phyloP scores from a whole-genome alignment of 37 sponge, comb jelly and placozoan genomes.

The Eunapius fragilis region DNA sequence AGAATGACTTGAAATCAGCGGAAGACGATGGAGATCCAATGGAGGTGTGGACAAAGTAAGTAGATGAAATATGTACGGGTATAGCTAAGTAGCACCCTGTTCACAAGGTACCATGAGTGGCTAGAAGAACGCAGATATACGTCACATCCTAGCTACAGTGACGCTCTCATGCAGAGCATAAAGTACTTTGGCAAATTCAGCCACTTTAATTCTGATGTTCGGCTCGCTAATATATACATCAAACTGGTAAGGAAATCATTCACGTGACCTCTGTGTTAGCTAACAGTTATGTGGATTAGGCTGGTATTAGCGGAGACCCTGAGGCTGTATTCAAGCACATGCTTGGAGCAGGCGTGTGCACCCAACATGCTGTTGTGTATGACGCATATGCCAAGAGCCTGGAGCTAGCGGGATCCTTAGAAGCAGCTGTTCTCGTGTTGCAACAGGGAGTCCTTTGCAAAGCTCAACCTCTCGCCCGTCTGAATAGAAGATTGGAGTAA shows the following conservation, averaged over 20 bases:
- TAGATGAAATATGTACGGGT: background rate
- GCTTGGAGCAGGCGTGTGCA: conserved; percentile 4
- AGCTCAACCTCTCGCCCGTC: background rate
- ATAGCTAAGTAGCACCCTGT: background rate
- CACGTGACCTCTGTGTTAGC: background rate
- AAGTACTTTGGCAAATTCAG: background rate
- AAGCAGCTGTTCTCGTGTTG: background rate
- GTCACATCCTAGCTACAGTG: background rate
- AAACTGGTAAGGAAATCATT: background rate
- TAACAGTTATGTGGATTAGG: background rate
- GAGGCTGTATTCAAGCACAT: conserved; percentile 15
- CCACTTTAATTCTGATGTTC: conserved; percentile 14
- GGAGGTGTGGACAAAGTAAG: background rate
- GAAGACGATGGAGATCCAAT: conserved; percentile 9
- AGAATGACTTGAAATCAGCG: background rate
- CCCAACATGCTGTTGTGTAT: conserved; percentile 7
- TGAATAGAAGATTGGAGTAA: background rate
- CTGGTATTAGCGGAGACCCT: conserved; percentile 12
- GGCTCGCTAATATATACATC: conserved; percentile 29
- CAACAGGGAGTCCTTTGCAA: conserved; percentile 9
- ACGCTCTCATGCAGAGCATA: conserved; percentile 6
- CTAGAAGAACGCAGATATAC: background rate
- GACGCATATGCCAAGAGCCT: conserved; percentile 2
- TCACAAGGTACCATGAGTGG: background rate
- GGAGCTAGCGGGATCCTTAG: background rate